Conservation (phyloP, 2,797 vertebrate genomes). For the Gadopsis marmoratus region DNA sequence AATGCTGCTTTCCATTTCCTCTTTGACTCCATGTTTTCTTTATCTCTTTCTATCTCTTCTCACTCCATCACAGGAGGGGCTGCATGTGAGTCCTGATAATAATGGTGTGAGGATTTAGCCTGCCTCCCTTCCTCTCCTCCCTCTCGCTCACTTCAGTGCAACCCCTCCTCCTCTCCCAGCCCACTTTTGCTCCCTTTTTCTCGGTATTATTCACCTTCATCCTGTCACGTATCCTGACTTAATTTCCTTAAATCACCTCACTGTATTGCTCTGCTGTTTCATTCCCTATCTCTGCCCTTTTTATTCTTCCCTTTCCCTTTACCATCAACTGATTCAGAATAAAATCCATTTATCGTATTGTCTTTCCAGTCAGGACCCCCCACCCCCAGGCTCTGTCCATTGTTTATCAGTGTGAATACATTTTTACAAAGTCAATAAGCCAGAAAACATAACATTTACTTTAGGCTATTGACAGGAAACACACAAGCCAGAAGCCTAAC, state of each 20-base stretch:
- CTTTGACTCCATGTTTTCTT: conserved; percentile 75
- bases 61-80: conserved; percentile 80
- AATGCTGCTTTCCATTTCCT: conserved; percentile 76
- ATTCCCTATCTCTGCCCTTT: not conserved
- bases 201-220: conserved; percentile 70
- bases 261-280: conserved; percentile 19
- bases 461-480: conserved; percentile 9
- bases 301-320: not conserved
- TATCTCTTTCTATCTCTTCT: conserved; percentile 72
- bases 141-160: conserved; percentile 74
- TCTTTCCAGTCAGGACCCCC: conserved; percentile 30
- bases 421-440: conserved; percentile 36
- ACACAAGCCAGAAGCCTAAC: not conserved
- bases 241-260: conserved; percentile 48
- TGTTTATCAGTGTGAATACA: conserved; percentile 45
- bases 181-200: conserved; percentile 69
- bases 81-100: conserved; percentile 83
- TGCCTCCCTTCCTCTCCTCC: conserved; percentile 74
- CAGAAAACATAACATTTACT: conserved; percentile 18
- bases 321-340: conserved; percentile 58
- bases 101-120: conserved; percentile 84
- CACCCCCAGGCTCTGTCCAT: not conserved
- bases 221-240: conserved; percentile 54
- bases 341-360: conserved; percentile 28
- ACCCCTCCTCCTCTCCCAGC: conserved; percentile 71